Percentiles rank a stretch among this genome's conserved stretches.
phyloP scores from a whole-genome alignment of 2,113 vertebrate genomes.

The Phocoena phocoena region DNA sequence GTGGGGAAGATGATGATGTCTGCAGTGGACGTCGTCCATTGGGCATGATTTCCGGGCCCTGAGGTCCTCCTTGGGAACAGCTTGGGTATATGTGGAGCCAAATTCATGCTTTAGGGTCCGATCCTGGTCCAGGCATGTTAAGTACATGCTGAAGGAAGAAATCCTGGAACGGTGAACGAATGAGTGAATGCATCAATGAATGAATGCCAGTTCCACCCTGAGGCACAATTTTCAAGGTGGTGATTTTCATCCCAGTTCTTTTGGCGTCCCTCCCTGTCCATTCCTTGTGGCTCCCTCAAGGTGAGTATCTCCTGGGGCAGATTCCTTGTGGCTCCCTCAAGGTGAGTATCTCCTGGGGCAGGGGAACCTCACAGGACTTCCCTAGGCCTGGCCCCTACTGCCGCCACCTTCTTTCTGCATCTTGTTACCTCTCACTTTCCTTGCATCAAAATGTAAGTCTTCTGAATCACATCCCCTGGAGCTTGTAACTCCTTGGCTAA shows the following conservation, averaged over 20 bases:
- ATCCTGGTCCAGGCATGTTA: not conserved
- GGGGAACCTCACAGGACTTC: not conserved
- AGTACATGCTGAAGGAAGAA: not conserved
- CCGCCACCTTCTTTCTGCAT: not conserved
- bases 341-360: not conserved
- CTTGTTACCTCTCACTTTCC: not conserved
- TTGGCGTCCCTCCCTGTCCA: not conserved
- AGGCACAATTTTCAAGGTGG: not conserved
- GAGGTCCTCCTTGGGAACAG: not conserved
- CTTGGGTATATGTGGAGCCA: no score
- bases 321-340: not conserved
- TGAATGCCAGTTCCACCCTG: not conserved
- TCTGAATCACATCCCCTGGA: not conserved
- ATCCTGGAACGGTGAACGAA: not conserved
- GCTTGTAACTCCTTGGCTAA: not conserved
- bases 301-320: not conserved
- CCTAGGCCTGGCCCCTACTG: not conserved
- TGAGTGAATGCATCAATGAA: no score
- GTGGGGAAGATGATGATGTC: not conserved
- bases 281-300: not conserved
- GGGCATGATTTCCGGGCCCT: not conserved
- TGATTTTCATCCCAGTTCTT: not conserved
- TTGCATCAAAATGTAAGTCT: not conserved
- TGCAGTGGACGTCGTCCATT: not conserved
- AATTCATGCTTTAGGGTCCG: not conserved